Conservation (phyloP, 2,797 vertebrate genomes). For the Clamator glandarius region DNA sequence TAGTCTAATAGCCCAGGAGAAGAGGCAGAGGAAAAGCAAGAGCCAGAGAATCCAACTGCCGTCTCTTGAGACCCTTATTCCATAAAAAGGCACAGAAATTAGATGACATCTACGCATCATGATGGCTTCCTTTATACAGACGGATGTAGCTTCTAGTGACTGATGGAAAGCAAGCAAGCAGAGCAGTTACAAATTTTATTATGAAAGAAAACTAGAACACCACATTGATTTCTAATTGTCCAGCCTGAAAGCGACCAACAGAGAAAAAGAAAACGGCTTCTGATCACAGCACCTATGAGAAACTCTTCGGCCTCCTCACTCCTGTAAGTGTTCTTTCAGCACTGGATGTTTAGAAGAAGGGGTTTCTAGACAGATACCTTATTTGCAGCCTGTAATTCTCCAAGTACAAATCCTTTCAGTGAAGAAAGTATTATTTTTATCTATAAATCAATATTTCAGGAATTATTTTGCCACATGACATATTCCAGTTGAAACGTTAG, state of each 20-base stretch:
- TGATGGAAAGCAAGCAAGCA: neutral
- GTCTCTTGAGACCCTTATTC: conserved; percentile 27
- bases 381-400: neutral
- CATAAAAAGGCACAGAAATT: conserved; percentile 27
- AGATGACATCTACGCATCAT: neutral
- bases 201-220: neutral
- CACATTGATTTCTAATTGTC: neutral
- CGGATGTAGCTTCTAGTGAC: neutral
- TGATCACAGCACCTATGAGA: neutral
- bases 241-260: neutral
- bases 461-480: neutral
- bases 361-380: neutral
- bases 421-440: neutral
- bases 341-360: neutral
- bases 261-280: neutral
- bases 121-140: neutral
- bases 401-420: neutral
- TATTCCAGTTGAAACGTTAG: neutral
- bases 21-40: neutral
- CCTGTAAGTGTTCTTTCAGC: neutral
- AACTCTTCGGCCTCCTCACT: neutral
- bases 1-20: neutral
- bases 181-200: conserved; percentile 36
- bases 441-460: neutral
- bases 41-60: neutral